phyloP scores from a whole-genome alignment of 2,113 vertebrate genomes.

The Uropsilus gracilis region DNA sequence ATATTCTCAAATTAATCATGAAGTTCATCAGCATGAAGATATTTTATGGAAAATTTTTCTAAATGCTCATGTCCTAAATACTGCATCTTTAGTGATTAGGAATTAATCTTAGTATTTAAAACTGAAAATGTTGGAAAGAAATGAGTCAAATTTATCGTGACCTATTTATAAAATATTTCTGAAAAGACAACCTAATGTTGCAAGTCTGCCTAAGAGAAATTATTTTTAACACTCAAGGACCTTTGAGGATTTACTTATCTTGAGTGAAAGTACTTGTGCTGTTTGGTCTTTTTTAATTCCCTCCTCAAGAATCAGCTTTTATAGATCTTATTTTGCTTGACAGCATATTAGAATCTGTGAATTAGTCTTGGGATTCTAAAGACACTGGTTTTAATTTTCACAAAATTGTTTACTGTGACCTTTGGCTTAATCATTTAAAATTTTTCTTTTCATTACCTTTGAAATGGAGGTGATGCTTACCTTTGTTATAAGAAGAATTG shows the following conservation, averaged over 20 bases:
- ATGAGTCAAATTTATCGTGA: background rate
- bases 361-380: slow-evolving; percentile 13
- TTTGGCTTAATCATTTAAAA: background rate
- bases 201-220: background rate
- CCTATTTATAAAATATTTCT: slow-evolving; percentile 30
- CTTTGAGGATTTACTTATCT: background rate
- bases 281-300: background rate
- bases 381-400: slow-evolving; percentile 29
- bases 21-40: background rate
- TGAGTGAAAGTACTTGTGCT: slow-evolving; percentile 23
- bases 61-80: background rate
- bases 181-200: background rate
- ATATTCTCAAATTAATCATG: background rate
- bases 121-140: background rate
- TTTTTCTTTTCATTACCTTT: slow-evolving; percentile 15
- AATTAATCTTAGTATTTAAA: slow-evolving; percentile 45
- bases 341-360: background rate
- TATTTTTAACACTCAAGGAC: background rate
- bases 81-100: slow-evolving; percentile 6
- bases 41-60: background rate
- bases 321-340: background rate
- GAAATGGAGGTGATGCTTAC: background rate
- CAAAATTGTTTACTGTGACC: background rate
- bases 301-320: background rate
- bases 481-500: background rate